These are phyloP conservation scores for Koerneria pararmatus DNA, from an alignment of 2,888 invertebrate species.

Conservation along the genomic window DNA sequence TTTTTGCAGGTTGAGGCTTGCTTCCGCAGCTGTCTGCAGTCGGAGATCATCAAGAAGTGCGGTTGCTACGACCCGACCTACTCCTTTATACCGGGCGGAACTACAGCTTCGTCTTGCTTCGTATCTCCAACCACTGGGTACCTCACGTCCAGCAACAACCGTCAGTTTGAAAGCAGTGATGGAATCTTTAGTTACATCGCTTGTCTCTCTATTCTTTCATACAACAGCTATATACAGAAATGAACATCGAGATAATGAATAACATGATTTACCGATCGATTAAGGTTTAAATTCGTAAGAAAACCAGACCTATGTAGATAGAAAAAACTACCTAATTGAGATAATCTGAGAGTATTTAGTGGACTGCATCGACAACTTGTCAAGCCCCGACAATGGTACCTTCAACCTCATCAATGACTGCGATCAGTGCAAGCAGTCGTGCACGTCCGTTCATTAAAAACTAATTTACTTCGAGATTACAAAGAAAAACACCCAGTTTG, in stretches of 20 bases:
- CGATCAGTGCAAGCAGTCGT: conserved; percentile 49
- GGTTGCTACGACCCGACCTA: conserved; percentile 58
- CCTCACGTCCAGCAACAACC: conserved; percentile 5
- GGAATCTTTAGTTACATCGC: no score
- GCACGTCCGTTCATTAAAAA: conserved; percentile 40
- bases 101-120: conserved; percentile 16
- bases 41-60: conserved; percentile 52
- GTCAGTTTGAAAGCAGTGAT: no score
- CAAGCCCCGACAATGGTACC: conserved; percentile 29
- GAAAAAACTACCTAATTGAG: no score
- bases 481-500: neutral
- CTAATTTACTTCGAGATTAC: neutral
- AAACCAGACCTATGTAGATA: no score
- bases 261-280: no score
- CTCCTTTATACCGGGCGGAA: conserved; percentile 26
- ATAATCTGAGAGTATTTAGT: conserved; percentile 29
- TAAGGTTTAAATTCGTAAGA: no score
- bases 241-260: no score
- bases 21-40: conserved; percentile 60
- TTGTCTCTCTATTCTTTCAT: no score
- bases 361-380: conserved; percentile 41
- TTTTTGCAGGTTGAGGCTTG: conserved; percentile 59
- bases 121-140: neutral
- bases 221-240: no score
- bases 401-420: conserved; percentile 48